These are phyloP conservation scores for Panurus biarmicus DNA, from an alignment of 2,113 vertebrate species.

Conservation along the genomic window DNA sequence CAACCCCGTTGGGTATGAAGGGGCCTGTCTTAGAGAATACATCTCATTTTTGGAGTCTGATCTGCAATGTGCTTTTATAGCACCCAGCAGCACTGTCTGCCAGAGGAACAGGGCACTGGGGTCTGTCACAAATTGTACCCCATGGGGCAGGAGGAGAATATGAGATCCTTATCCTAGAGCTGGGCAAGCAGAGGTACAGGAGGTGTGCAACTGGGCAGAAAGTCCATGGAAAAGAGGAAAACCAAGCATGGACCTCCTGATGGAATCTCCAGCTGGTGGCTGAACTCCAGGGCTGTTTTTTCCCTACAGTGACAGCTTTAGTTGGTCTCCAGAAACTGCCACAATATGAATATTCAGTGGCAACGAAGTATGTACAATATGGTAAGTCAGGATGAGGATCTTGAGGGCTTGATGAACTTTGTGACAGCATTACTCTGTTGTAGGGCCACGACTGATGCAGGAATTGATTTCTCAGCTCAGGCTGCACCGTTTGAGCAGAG, in stretches of 20 bases:
- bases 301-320: background rate
- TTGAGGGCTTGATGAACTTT: constrained; percentile 15
- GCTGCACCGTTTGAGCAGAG: constrained; percentile 23
- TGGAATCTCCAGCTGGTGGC: background rate
- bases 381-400: background rate
- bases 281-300: background rate
- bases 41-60: background rate
- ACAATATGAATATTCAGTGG: background rate
- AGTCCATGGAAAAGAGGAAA: background rate
- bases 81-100: background rate
- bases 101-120: background rate
- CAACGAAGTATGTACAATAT: background rate
- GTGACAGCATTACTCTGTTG: background rate
- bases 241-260: background rate
- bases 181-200: background rate
- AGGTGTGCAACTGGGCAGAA: background rate
- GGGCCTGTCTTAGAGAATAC: background rate
- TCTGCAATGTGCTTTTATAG: background rate
- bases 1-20: rapidly evolving
- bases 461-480: constrained; percentile 47
- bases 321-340: background rate
- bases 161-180: background rate
- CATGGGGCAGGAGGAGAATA: rapidly evolving
- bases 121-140: background rate
- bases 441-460: constrained; percentile 8